Conservation (phyloP, 2,797 vertebrate species). For the Glossophaga mutica region DNA sequence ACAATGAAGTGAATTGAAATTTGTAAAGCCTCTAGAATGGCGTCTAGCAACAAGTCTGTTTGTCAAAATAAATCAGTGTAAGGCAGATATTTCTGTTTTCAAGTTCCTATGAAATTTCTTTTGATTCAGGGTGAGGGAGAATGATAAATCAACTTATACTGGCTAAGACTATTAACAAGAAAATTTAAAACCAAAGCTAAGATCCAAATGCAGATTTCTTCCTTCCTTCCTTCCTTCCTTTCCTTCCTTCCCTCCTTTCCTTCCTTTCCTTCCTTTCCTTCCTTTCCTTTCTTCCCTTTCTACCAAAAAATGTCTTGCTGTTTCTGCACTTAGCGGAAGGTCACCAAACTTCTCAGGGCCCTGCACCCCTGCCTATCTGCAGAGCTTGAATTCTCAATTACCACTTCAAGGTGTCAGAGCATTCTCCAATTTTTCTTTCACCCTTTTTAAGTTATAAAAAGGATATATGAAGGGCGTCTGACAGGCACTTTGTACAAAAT, state of each 20-base stretch:
- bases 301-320: background rate
- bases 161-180: background rate
- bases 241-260: too few relatives aligned
- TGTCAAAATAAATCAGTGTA: background rate
- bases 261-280: too few relatives aligned
- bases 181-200: background rate
- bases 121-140: background rate
- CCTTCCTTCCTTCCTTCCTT: too few relatives aligned
- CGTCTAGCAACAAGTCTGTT: background rate
- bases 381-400: background rate
- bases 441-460: background rate
- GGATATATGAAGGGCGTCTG: background rate
- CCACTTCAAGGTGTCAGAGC: background rate
- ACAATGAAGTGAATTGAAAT: background rate
- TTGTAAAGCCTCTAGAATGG: background rate
- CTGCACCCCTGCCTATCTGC: rapidly evolving
- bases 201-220: background rate
- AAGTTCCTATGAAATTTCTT: background rate
- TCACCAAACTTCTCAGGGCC: background rate
- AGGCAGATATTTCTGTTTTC: too few relatives aligned
- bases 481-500: background rate
- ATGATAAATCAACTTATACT: background rate
- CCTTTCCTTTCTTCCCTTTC: too few relatives aligned
- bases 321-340: background rate
- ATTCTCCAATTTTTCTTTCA: background rate